These are phyloP conservation scores for Python bivittatus DNA, from an alignment of 2,113 vertebrate species.

Conservation along the genomic window DNA sequence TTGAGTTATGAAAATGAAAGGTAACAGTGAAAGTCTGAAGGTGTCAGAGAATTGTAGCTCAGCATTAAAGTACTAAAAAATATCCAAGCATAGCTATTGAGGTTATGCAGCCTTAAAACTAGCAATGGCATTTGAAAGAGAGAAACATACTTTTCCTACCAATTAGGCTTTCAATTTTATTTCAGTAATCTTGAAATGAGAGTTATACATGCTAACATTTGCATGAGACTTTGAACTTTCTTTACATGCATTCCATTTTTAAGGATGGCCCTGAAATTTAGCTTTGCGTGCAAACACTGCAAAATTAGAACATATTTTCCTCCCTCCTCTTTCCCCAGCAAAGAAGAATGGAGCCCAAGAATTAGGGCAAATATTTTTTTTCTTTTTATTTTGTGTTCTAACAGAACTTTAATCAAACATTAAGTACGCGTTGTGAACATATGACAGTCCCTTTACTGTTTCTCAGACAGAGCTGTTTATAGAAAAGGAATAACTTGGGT, in stretches of 20 bases:
- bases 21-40: conserved; percentile 21
- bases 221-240: neutral
- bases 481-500: conserved; percentile 62
- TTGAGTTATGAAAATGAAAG: neutral
- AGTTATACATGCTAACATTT: neutral
- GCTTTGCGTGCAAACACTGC: conserved; percentile 61
- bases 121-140: neutral
- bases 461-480: conserved; percentile 65
- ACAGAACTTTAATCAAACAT: conserved; percentile 68
- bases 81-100: conserved; percentile 41
- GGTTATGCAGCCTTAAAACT: conserved; percentile 40
- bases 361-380: conserved; percentile 64
- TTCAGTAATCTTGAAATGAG: neutral
- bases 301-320: conserved; percentile 48
- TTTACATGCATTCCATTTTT: conserved; percentile 49
- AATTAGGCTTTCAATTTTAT: conserved; percentile 19
- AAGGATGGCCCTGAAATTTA: conserved; percentile 58
- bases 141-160: conserved; percentile 3
- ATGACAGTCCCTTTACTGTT: conserved; percentile 64
- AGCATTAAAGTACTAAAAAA: conserved; percentile 14
- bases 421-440: conserved; percentile 58
- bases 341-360: conserved; percentile 66
- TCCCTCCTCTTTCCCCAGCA: neutral
- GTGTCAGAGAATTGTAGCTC: conserved; percentile 22
- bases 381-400: conserved; percentile 73